Base-by-base conservation (phyloP, 2,113 vertebrate species). In the Cheilinus undulatus region DNA sequence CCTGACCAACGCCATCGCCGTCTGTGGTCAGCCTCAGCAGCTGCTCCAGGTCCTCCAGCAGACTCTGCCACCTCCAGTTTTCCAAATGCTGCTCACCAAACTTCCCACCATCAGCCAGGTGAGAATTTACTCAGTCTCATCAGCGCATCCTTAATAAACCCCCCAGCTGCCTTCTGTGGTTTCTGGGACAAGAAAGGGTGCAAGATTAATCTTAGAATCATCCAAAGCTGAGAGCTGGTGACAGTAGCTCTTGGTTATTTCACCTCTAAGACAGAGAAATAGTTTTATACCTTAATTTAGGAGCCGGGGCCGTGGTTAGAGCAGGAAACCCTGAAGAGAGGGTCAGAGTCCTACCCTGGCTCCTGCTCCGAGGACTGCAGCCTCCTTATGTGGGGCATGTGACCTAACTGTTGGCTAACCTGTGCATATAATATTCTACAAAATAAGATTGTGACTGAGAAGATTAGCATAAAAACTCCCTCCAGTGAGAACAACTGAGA, bases 21-120 rank as follows among this genome's bases (percentile, higher is more conserved):
- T 99, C 8, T 99, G 97, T 61, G 97, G 97, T 28, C 98, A 99
- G 76, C 98, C 98, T 0, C 98, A 99, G 93, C 97, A 99, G 92
- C 91, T 99, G 15, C 92, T 99, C 24, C 98, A 99, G 79, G 97
- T 99, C 22, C 91, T 99, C 52, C 97, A 99, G 92, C 97, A 99
- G 76, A 99, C 97, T 1, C 94, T 99, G 60, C 98, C 97, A 1
- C 95, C 96, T 2, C 97, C 97, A 0, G 98, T 99, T 85, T 99
- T 99, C 90, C 98, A 99, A 88, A 99, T 99, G 96, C 94, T 99
- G 62, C 95, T 99, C 83, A 97, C 96, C 60, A 99, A 98, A 86
- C 95, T 99, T 38, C 97, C 97, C 70, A 96, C 93, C 62, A 96
- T 99, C 91, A 97, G 96, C 90, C 84, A 87, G 78, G 85, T 80